Evolutionary conservation across 2,888 invertebrate species (phyloP).

Genomic region (Lamproptera curius): DNA sequence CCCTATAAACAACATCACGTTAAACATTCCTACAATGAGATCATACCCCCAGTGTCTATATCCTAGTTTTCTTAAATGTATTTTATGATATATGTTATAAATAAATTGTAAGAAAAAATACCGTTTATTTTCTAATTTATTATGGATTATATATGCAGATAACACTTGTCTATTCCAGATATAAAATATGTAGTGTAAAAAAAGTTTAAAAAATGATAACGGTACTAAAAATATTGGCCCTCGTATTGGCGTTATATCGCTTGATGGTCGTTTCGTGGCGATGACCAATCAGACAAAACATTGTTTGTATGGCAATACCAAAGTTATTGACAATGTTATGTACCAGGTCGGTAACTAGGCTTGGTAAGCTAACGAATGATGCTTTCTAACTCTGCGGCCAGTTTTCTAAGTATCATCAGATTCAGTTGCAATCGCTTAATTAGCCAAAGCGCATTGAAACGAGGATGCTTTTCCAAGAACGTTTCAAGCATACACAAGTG

Average conservation of each 20-base stretch:
- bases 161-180: no score
- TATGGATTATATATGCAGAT: no score
- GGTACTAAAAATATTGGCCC: no score
- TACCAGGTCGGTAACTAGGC: neutral
- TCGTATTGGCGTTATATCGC: neutral
- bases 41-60: no score
- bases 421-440: neutral
- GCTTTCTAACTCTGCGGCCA: neutral
- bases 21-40: no score
- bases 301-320: neutral
- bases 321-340: neutral
- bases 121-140: no score
- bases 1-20: no score
- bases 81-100: no score
- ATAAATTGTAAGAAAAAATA: no score
- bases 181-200: no score
- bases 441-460: neutral
- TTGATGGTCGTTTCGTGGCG: neutral
- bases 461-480: conserved; percentile 8
- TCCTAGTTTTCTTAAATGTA: no score
- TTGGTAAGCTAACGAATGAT: neutral
- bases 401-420: neutral
- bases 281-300: neutral
- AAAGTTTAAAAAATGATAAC: no score
- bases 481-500: conserved; percentile 29